These are phyloP conservation scores for Macrotrachela quadricornifera DNA, from an alignment of 1,140 invertebrate species.

Conservation along the genomic window DNA sequence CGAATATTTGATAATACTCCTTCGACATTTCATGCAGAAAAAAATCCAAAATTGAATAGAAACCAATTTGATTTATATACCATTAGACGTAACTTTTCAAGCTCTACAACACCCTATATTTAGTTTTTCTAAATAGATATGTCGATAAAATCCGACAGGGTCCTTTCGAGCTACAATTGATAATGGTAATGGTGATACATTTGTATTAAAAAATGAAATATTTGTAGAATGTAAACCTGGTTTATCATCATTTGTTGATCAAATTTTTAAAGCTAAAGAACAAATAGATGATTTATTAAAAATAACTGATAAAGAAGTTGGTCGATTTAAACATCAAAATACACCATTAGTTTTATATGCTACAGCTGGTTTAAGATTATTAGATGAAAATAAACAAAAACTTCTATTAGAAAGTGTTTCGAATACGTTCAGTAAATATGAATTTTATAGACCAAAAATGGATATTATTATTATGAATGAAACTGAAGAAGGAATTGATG, in stretches of 20 bases:
- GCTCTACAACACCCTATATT: no score
- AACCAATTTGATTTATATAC: no score
- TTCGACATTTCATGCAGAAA: no score
- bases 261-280: slow-evolving; percentile 42
- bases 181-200: slow-evolving; percentile 34
- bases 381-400: slow-evolving; percentile 52
- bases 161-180: background rate
- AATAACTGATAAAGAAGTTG: slow-evolving; percentile 53
- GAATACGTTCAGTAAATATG: no score
- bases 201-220: background rate
- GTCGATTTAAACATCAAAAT: slow-evolving; percentile 41
- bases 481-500: slow-evolving; percentile 48
- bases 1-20: no score
- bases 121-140: no score
- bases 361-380: slow-evolving; percentile 66
- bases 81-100: no score
- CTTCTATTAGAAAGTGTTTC: slow-evolving; percentile 16
- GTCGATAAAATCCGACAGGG: no score
- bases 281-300: slow-evolving; percentile 45
- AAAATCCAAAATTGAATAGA: no score
- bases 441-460: slow-evolving; percentile 28
- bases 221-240: slow-evolving; percentile 29
- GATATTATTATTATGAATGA: slow-evolving; percentile 78
- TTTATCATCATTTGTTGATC: slow-evolving; percentile 57
- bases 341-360: slow-evolving; percentile 53